These are phyloP conservation scores for Pandemis heparana DNA, from an alignment of 2,888 invertebrate genomes.

Conservation along the genomic window DNA sequence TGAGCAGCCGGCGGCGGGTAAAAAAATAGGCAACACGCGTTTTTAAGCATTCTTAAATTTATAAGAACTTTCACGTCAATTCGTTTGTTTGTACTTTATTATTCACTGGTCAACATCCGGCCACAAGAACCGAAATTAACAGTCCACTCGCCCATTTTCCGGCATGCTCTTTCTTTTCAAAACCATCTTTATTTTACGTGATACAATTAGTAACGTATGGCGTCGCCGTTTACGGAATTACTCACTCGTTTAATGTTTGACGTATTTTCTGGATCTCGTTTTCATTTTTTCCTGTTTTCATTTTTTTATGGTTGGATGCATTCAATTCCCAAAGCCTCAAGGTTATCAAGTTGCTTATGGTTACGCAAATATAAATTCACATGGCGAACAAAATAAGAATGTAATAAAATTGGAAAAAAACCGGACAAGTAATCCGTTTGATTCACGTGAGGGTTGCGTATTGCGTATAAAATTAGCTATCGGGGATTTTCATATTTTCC, in stretches of 20 bases:
- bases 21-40: too few relatives aligned
- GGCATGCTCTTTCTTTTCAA: not conserved
- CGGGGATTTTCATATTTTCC: not conserved
- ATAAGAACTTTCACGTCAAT: too few relatives aligned
- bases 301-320: not conserved
- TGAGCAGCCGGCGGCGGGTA: too few relatives aligned
- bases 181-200: not conserved
- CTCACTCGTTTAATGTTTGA: not conserved
- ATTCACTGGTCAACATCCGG: too few relatives aligned
- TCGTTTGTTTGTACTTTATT: too few relatives aligned
- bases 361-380: not conserved
- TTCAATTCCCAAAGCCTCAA: not conserved
- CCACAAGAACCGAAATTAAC: too few relatives aligned
- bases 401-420: not conserved
- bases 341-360: not conserved
- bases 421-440: not conserved
- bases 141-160: not conserved
- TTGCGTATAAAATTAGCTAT: not conserved
- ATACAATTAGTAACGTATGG: too few relatives aligned
- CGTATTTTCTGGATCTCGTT: not conserved
- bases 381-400: not conserved
- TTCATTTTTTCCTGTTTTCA: not conserved
- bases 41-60: too few relatives aligned
- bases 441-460: not conserved
- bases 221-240: not conserved